phyloP scores from a whole-genome alignment of 2,113 vertebrate genomes.

The Ploceus nigricollis region DNA sequence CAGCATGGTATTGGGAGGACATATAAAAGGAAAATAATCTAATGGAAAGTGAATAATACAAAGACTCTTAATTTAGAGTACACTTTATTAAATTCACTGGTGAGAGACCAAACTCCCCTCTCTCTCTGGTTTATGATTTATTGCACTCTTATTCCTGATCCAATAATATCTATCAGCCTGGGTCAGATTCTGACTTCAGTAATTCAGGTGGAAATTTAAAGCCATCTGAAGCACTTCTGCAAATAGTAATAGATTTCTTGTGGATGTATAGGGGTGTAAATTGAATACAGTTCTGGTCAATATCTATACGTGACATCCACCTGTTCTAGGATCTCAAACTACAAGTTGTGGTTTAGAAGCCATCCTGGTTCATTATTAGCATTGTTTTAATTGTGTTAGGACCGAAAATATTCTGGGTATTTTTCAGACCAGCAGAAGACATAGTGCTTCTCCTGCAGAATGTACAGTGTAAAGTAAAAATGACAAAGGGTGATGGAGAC shows the following conservation, averaged over 20 bases:
- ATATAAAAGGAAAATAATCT: neutral
- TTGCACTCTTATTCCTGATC: neutral
- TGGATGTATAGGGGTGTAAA: neutral
- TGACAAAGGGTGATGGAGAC: neutral
- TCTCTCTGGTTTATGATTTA: neutral
- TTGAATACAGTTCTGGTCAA: neutral
- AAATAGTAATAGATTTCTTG: neutral
- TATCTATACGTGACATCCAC: neutral
- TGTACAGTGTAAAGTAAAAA: neutral
- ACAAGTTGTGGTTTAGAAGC: neutral
- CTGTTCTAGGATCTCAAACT: neutral
- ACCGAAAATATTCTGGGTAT: neutral
- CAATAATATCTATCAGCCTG: neutral
- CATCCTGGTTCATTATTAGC: neutral
- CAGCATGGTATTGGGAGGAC: neutral
- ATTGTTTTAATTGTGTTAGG: neutral
- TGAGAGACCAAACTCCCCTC: neutral
- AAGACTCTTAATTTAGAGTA: neutral
- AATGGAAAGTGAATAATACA: neutral
- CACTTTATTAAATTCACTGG: neutral
- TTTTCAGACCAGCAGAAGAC: neutral
- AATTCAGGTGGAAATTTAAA: slow-evolving; percentile 8
- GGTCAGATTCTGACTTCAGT: slow-evolving; percentile 16
- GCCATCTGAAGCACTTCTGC: neutral
- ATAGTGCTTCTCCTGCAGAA: neutral